phyloP scores from a whole-genome alignment of 1,140 invertebrate species.

The Drosophila hydei region DNA sequence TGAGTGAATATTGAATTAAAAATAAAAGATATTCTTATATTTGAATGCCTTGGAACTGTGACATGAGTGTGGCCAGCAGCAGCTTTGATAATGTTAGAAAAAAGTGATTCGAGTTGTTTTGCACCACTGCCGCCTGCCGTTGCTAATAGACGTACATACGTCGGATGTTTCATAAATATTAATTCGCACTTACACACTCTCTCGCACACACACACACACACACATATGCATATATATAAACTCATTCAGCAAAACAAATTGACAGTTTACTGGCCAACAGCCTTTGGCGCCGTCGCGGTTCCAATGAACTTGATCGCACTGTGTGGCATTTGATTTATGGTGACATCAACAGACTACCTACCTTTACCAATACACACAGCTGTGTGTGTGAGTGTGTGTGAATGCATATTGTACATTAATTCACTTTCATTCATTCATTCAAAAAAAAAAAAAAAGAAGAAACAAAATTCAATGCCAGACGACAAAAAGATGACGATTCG shows the following conservation, averaged over 20 bases:
- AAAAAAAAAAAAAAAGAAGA: constrained; percentile 15
- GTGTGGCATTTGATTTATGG: constrained; percentile 46
- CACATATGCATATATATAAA: neutral
- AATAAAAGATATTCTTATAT: no score
- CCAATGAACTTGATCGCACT: constrained; percentile 49
- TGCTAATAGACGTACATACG: constrained; percentile 18
- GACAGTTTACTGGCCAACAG: constrained; percentile 49
- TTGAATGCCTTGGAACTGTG: no score
- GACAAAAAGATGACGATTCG: neutral
- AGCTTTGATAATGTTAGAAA: no score
- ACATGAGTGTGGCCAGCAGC: no score
- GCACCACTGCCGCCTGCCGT: constrained; percentile 12
- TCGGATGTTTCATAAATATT: constrained; percentile 24
- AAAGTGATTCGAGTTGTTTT: no score
- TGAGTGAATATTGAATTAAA: no score
- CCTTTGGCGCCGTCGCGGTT: constrained; percentile 41
- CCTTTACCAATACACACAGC: constrained; percentile 4
- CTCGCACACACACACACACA: neutral
- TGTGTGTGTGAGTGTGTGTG: neutral
- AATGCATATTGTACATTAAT: constrained; percentile 43
- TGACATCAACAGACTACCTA: constrained; percentile 34
- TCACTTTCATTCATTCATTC: constrained; percentile 64
- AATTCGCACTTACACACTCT: constrained; percentile 12
- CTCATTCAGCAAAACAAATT: constrained; percentile 27
- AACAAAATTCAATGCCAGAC: constrained; percentile 15